These are phyloP conservation scores for Notarius quadriscutis DNA, from an alignment of 2,113 vertebrate species.

Conservation along the genomic window DNA sequence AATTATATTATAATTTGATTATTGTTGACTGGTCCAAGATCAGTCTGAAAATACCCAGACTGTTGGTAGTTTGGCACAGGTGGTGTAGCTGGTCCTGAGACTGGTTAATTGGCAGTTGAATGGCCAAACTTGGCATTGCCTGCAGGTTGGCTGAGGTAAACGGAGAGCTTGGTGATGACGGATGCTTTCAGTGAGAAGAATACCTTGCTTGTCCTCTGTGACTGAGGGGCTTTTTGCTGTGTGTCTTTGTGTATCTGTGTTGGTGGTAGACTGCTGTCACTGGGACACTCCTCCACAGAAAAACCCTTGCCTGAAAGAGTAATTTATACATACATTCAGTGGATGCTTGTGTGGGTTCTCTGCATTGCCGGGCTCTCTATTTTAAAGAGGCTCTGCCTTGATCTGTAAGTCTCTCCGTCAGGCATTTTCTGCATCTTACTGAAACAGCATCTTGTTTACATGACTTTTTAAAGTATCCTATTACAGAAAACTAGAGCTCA, in stretches of 20 bases:
- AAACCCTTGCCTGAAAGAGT: conserved; percentile 25
- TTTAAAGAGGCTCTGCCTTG: conserved; percentile 10
- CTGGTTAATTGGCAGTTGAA: conserved; percentile 25
- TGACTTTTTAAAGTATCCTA: conserved; percentile 2
- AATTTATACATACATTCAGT: conserved; percentile 14
- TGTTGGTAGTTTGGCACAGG: conserved; percentile 18
- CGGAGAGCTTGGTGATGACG: conserved; percentile 44
- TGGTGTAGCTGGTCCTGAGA: conserved; percentile 1
- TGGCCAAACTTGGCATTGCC: conserved; percentile 46
- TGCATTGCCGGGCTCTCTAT: not conserved
- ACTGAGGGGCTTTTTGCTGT: conserved; percentile 42
- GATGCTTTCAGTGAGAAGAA: conserved; percentile 46
- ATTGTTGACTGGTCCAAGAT: not conserved
- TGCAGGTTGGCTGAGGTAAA: conserved; percentile 49
- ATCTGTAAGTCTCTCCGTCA: not conserved
- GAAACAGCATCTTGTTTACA: not conserved
- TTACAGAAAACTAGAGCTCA: not conserved
- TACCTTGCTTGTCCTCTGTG: conserved; percentile 50
- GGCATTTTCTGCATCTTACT: not conserved
- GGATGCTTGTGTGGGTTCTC: conserved; percentile 11
- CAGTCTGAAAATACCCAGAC: not conserved
- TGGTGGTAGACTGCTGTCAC: conserved; percentile 23
- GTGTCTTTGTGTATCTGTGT: conserved; percentile 25
- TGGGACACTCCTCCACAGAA: conserved; percentile 14
- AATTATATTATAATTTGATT: not conserved